Percentiles rank a stretch among this genome's conserved stretches.
Evolutionary conservation across 2,888 invertebrate species (phyloP).

Genomic region (Lasioglossum zephyrum): DNA sequence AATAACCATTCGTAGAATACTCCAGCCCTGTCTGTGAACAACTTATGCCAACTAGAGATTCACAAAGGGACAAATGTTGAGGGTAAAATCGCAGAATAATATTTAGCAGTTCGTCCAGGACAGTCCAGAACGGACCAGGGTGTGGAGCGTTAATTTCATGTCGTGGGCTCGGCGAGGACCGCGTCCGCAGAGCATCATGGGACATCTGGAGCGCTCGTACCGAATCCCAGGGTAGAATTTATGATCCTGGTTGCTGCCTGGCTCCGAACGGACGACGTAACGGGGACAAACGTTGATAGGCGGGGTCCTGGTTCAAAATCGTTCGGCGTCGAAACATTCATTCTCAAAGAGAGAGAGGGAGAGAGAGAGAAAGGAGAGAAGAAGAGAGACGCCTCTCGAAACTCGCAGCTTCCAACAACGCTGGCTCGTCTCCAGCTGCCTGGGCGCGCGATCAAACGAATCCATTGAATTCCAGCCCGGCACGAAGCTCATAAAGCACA

Average conservation of each 20-base stretch:
- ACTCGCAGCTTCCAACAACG: neutral
- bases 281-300: slow-evolving; percentile 8
- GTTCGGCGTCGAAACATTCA: slow-evolving; percentile 1
- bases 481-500: slow-evolving; percentile 35
- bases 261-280: neutral
- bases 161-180: neutral
- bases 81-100: neutral
- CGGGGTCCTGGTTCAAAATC: neutral
- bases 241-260: slow-evolving; percentile 1
- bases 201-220: slow-evolving; percentile 2
- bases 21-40: neutral
- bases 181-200: neutral
- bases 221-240: neutral
- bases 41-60: neutral
- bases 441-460: slow-evolving; percentile 41
- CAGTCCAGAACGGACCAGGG: neutral
- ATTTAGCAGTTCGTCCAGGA: neutral
- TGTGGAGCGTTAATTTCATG: neutral
- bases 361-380: neutral
- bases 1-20: neutral
- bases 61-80: neutral
- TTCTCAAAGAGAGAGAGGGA: neutral
- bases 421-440: slow-evolving; percentile 42
- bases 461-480: slow-evolving; percentile 42
- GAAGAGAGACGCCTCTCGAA: neutral